Percentiles rank a stretch among this genome's conserved stretches.
Conservation (phyloP, 2,888 invertebrate species). For the Drosophila melanosoma region DNA sequence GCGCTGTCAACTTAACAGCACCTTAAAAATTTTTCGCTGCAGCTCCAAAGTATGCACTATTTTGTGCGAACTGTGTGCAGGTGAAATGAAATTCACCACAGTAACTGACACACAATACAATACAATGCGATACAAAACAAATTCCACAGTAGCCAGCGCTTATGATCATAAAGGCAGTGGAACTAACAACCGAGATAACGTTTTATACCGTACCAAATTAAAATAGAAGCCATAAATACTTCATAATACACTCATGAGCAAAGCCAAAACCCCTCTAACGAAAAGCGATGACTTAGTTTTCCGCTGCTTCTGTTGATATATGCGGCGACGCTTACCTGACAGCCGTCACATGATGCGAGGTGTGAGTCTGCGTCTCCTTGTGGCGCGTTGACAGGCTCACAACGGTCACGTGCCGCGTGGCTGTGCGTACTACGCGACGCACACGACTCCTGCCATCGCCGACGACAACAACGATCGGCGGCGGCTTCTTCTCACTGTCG, state of each 20-base stretch:
- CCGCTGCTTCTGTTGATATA: background rate
- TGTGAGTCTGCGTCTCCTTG: constrained; percentile 85
- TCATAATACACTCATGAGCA: background rate
- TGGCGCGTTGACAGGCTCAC: constrained; percentile 85
- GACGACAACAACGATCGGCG: constrained; percentile 85
- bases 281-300: constrained; percentile 26
- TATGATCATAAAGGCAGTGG: constrained; percentile 7
- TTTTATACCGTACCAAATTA: constrained; percentile 8
- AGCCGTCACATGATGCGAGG: constrained; percentile 85
- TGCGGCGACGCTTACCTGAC: constrained; percentile 83
- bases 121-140: constrained; percentile 7
- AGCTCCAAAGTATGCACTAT: constrained; percentile 43
- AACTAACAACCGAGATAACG: constrained; percentile 6
- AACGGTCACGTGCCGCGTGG: constrained; percentile 85
- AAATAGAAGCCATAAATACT: constrained; percentile 25
- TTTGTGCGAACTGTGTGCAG: background rate
- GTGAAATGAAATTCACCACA: constrained; percentile 3
- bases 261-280: constrained; percentile 20
- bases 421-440: constrained; percentile 84
- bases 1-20: constrained; percentile 9
- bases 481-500: constrained; percentile 83
- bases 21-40: background rate
- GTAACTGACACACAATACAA: background rate
- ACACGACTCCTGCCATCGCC: constrained; percentile 85
- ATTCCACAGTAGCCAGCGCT: constrained; percentile 25